Base-by-base conservation (phyloP, 2,888 invertebrate species). In the Lasioglossum pauxillum region DNA sequence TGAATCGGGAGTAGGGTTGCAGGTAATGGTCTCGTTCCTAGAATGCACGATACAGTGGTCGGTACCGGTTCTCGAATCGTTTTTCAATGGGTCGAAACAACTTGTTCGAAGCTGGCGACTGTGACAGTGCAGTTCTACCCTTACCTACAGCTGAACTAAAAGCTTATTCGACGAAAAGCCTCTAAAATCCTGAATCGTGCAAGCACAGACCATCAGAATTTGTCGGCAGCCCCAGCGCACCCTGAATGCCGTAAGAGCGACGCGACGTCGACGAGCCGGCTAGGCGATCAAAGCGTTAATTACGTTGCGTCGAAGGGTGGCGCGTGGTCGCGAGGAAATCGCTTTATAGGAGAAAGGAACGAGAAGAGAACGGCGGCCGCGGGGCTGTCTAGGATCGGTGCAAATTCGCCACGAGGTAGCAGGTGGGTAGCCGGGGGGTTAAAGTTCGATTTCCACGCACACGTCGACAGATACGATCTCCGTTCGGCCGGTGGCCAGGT, bases 401-500 rank as follows among this genome's bases (percentile, higher is more conserved):
- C 10, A 69, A 71, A 71, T 71, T 71, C 38, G 71, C n/a, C 19
- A 38, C 14, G 35, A 73, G 38, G 38, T 84, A 76, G 84, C 85
- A 85, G 85, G 87, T 79, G 84, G 72, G 77, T 84, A 19, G 77
- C 35, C 53, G 71, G 46, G 76, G 90, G 84, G 89, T 90, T 91
- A 90, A 90, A 89, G 91, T 91, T 91, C 89, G 89, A 90, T 90
- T 89, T 85, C 82, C 89, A 81, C 84, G 83, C 84, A 74, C 49
- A 88, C 85, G 80, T 44, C 87, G 90, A 84, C 91, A 94, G 93
- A 94, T 94, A 94, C 90, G 93, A 94, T 95, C 94, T 94, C 93
- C 93, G 92, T 69, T 69, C 67, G 71, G 93, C 93, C 93, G 92
- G 91, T 91, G 90, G 92, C 93, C 94, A 95, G 95, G 95, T 95